Evolutionary conservation across 2,888 invertebrate species (phyloP).

Genomic region (Eledona agricola): DNA sequence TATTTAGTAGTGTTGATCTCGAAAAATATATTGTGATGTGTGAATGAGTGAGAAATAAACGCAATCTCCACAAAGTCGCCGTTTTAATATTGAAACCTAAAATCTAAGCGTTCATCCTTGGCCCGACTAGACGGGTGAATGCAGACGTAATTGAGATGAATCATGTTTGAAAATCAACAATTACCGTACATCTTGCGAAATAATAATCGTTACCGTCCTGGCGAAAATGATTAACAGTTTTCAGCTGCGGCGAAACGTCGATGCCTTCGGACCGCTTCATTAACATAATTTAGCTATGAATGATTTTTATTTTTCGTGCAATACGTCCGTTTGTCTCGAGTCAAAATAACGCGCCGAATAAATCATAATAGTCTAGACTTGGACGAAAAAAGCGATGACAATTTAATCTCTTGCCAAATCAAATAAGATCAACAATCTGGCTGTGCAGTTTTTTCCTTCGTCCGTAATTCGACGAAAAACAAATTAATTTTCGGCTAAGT

Average conservation of each 20-base stretch:
- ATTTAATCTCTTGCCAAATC: slow-evolving; percentile 23
- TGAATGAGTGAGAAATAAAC: slow-evolving; percentile 10
- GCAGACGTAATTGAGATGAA: slow-evolving; percentile 12
- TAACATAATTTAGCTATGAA: slow-evolving; percentile 3
- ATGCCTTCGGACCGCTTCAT: too few species aligned
- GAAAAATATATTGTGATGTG: slow-evolving; percentile 8
- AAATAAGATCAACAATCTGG: slow-evolving; percentile 30
- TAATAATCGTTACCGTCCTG: slow-evolving; percentile 9
- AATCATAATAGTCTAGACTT: slow-evolving; percentile 28
- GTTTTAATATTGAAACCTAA: slow-evolving; percentile 4
- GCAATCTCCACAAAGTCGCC: slow-evolving; percentile 9
- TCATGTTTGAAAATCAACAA: slow-evolving; percentile 6
- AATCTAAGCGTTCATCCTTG: slow-evolving; percentile 14
- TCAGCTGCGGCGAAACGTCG: too few species aligned
- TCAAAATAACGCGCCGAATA: slow-evolving; percentile 12
- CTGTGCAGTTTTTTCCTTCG: slow-evolving; percentile 5
- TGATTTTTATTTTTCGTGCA: too few species aligned
- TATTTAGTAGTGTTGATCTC: slow-evolving; percentile 13
- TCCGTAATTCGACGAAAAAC: slow-evolving; percentile 19
- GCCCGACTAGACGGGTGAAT: slow-evolving; percentile 7
- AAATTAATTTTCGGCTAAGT: slow-evolving; percentile 19
- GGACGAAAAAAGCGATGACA: slow-evolving; percentile 23
- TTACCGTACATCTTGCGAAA: slow-evolving; percentile 8
- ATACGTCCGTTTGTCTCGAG: not conserved
- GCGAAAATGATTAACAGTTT: slow-evolving; percentile 3